Conservation (phyloP, 2,888 invertebrate genomes). For the Cotesia congregata region DNA sequence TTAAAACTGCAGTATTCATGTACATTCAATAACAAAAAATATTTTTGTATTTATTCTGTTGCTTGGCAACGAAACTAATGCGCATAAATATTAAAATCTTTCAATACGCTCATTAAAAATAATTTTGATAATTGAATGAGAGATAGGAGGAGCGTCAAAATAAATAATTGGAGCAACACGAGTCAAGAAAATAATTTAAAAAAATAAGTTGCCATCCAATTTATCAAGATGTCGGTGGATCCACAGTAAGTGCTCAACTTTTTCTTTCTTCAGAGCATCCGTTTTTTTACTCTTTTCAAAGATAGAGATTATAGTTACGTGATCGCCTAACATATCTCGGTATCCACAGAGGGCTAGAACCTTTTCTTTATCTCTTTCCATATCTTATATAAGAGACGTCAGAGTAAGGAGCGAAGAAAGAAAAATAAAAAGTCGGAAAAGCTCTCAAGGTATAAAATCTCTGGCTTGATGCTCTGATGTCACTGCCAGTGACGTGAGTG, state of each 20-base stretch:
- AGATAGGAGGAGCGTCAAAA: too few species aligned
- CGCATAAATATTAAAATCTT: too few species aligned
- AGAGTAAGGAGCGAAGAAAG: background rate
- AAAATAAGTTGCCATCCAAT: background rate
- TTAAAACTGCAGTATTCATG: too few species aligned
- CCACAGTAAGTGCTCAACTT: slow-evolving; percentile 41
- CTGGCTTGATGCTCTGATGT: slow-evolving; percentile 10
- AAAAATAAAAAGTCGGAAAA: slow-evolving; percentile 8
- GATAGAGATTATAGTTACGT: slow-evolving; percentile 32
- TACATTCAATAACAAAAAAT: too few species aligned
- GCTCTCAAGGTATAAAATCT: slow-evolving; percentile 22
- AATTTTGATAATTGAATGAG: too few species aligned
- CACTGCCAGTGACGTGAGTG: slow-evolving; percentile 8
- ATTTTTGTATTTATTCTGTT: too few species aligned
- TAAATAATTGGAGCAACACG: too few species aligned
- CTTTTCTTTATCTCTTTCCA: background rate
- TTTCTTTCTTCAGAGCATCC: background rate
- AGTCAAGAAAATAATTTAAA: background rate
- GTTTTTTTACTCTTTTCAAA: slow-evolving; percentile 10
- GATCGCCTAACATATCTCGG: slow-evolving; percentile 6
- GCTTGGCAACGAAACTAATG: too few species aligned
- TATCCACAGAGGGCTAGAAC: slow-evolving; percentile 8
- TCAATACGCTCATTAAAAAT: too few species aligned
- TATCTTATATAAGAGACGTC: background rate
- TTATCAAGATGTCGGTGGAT: slow-evolving; percentile 43